Evolutionary conservation across 2,888 invertebrate genomes (phyloP).

Genomic region (Spilosoma lubricipeda): DNA sequence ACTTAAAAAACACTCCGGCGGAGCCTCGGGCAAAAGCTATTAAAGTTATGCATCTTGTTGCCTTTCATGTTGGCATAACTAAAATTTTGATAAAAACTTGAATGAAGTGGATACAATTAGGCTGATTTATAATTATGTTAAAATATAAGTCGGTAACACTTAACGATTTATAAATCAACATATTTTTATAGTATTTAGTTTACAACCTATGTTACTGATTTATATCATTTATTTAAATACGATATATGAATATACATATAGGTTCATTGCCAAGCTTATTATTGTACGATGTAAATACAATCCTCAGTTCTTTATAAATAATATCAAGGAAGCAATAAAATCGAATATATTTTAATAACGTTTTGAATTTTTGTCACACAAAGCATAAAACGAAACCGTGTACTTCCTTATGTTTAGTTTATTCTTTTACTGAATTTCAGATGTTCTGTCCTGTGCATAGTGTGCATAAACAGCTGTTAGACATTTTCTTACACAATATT

Average conservation of each 20-base stretch:
- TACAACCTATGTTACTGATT: neutral
- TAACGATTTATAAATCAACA: neutral
- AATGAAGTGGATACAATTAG: too few species aligned
- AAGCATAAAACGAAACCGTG: neutral
- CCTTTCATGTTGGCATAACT: too few species aligned
- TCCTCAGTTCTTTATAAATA: neutral
- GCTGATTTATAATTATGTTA: too few species aligned
- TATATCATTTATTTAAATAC: neutral
- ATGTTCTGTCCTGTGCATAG: neutral
- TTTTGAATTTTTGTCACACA: neutral
- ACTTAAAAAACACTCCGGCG: too few species aligned
- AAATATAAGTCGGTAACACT: too few species aligned
- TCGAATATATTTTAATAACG: neutral
- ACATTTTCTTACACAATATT: too few species aligned
- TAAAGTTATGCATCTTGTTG: too few species aligned
- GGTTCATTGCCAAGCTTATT: neutral
- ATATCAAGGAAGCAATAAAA: constrained; percentile 12
- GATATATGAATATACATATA: neutral
- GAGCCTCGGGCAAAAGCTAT: too few species aligned
- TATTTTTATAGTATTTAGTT: neutral
- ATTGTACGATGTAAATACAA: neutral
- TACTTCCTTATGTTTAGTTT: neutral
- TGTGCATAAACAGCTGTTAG: too few species aligned
- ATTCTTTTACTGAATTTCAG: neutral
- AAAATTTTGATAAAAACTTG: too few species aligned